Evolutionary conservation across 2,113 vertebrate species (phyloP).

Genomic region (Eclectus roratus): DNA sequence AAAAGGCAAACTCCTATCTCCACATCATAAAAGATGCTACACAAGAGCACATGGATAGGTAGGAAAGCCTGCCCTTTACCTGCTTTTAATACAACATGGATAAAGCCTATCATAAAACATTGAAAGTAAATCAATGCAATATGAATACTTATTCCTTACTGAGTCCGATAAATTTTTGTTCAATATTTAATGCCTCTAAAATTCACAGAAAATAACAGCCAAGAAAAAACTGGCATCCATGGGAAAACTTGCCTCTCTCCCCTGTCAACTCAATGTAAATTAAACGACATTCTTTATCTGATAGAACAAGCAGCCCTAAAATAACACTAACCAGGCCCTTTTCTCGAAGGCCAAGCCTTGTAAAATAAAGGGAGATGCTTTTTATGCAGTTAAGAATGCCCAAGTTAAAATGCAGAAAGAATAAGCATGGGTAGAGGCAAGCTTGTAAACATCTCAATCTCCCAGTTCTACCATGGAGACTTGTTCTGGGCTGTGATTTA

Average conservation of each 20-base stretch:
- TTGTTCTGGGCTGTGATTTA: not conserved
- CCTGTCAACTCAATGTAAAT: not conserved
- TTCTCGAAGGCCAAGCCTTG: not conserved
- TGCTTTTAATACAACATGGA: not conserved
- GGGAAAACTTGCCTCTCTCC: not conserved
- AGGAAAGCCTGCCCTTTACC: not conserved
- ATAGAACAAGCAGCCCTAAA: not conserved
- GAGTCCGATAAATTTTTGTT: not conserved
- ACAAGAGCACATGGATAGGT: not conserved
- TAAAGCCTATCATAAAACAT: not conserved
- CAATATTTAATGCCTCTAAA: not conserved
- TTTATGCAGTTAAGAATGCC: not conserved
- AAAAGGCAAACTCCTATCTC: not conserved
- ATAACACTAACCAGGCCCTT: not conserved
- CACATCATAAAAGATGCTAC: not conserved
- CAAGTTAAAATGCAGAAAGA: not conserved
- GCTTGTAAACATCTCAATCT: not conserved
- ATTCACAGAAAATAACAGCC: not conserved
- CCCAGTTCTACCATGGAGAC: not conserved
- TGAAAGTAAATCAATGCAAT: not conserved
- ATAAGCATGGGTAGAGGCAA: not conserved
- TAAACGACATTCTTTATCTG: not conserved
- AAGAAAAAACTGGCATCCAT: not conserved
- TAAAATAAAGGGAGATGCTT: not conserved
- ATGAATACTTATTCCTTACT: not conserved